Evolutionary conservation across 2,888 invertebrate genomes (phyloP), one percentile per base, ranked within the genome.

Genomic region (Caradrina clavipalpis): DNA sequence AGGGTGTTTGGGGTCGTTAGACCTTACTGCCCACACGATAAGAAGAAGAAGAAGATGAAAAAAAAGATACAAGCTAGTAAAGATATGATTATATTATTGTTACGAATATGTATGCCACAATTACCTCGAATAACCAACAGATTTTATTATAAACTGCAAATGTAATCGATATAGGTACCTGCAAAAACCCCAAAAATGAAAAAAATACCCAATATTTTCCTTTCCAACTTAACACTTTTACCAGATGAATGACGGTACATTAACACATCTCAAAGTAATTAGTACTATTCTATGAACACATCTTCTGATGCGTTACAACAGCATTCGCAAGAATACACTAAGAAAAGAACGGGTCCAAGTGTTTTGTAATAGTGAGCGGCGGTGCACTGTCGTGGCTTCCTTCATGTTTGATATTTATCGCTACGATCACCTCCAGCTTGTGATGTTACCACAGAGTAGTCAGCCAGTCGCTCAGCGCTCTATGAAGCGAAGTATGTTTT

Each of bases 331-430:
- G 54, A 65, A 65, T 69, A 76, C 76, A 76, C 56, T 68, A 74
- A 68, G 78, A 76, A 83, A 83, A 81, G 73, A 83, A 78, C 78
- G 69, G 60, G 66, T 76, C 63, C 73, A 63, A 80, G 67, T 74
- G 80, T 88, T 88, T 87, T 86, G 89, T 71, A 89, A 89, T 87
- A 88, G 89, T 88, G 87, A 89, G 76, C 81, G 87, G 86, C 81
- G 66, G 70, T 74, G 75, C 78, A 85, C 84, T 86, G 86, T 87
- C 80, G 80, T 80, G 71, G 72, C 75, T 73, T 87, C 80, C 82
- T 87, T 83, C 80, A 83, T 83, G 84, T 88, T 84, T 84, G 85
- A 88, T 87, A 84, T 81, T 84, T 85, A 83, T 79, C 71, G 73
- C 70, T 50, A 76, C 35, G 60, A 77, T 81, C 77, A 79, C 62